A percentile compares a stretch with the other conserved stretches of the same genome.
phyloP scores from a whole-genome alignment of 2,888 invertebrate species.

The Nomada hirtipes region DNA sequence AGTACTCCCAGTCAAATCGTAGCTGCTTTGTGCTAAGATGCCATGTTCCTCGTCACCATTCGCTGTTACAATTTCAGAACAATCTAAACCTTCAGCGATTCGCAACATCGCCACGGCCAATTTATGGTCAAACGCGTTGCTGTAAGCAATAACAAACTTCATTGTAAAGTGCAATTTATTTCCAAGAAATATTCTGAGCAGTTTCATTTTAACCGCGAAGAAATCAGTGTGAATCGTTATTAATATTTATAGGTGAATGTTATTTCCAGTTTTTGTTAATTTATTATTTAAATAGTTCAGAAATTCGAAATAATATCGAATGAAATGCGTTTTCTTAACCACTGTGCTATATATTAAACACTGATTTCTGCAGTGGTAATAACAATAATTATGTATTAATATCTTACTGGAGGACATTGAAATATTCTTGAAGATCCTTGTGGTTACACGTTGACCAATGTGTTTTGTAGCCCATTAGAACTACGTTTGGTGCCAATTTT shows the following conservation, averaged over 20 bases:
- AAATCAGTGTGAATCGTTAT: not conserved
- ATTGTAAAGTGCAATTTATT: conserved; percentile 23
- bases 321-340: not conserved
- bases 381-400: too few relatives aligned
- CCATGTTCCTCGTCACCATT: conserved; percentile 79
- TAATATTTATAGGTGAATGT: not conserved
- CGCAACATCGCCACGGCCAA: conserved; percentile 96
- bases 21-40: conserved; percentile 80
- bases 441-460: conserved; percentile 93
- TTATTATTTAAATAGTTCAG: not conserved
- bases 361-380: too few relatives aligned
- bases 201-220: too few relatives aligned
- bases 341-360: too few relatives aligned
- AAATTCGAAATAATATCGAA: not conserved
- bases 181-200: too few relatives aligned
- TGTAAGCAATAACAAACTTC: conserved; percentile 78
- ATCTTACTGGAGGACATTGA: conserved; percentile 96
- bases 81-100: conserved; percentile 94
- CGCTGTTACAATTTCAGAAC: conserved; percentile 84
- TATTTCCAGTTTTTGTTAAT: not conserved
- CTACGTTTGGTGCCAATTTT: conserved; percentile 95
- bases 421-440: conserved; percentile 93
- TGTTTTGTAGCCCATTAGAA: conserved; percentile 97
- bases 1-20: conserved; percentile 81
- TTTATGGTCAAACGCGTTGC: conserved; percentile 96